These are phyloP conservation scores for Criorhina ranunculi DNA, from an alignment of 2,888 invertebrate genomes.

Conservation along the genomic window DNA sequence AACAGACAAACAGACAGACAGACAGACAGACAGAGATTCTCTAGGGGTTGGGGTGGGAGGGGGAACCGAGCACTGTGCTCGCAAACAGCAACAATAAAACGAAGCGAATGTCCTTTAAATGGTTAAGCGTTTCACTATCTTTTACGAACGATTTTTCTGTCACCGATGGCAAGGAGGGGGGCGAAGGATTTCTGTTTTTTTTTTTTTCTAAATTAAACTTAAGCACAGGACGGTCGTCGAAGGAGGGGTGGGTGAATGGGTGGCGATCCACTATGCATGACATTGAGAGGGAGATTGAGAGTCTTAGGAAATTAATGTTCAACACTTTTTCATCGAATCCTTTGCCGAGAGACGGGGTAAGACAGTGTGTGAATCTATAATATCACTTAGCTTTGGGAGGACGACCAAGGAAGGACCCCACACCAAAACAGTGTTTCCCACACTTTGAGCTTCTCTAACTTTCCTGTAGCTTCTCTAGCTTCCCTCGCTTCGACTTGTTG, in stretches of 20 bases:
- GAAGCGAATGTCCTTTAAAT: slow-evolving; percentile 69
- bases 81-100: slow-evolving; percentile 62
- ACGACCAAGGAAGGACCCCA: no score
- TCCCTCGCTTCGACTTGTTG: slow-evolving; percentile 4
- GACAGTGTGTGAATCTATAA: slow-evolving; percentile 70
- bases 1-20: slow-evolving; percentile 43
- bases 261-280: slow-evolving; percentile 23
- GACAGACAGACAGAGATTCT: slow-evolving; percentile 47
- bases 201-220: slow-evolving; percentile 66
- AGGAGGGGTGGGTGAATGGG: neutral
- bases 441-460: no score
- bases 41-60: no score
- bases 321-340: slow-evolving; percentile 72
- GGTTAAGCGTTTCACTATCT: slow-evolving; percentile 68
- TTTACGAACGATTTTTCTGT: slow-evolving; percentile 42
- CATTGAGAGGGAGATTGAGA: slow-evolving; percentile 44
- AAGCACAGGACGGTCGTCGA: slow-evolving; percentile 27
- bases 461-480: no score
- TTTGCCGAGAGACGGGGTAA: slow-evolving; percentile 21
- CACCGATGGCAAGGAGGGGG: neutral
- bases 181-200: slow-evolving; percentile 7
- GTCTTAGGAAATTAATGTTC: slow-evolving; percentile 71
- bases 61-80: neutral
- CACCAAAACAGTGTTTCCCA: no score
- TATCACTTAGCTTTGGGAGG: slow-evolving; percentile 61